Evolutionary conservation across 1,140 invertebrate species (phyloP), one percentile per base, ranked within the genome.

Genomic region (Papilio polyxenes): DNA sequence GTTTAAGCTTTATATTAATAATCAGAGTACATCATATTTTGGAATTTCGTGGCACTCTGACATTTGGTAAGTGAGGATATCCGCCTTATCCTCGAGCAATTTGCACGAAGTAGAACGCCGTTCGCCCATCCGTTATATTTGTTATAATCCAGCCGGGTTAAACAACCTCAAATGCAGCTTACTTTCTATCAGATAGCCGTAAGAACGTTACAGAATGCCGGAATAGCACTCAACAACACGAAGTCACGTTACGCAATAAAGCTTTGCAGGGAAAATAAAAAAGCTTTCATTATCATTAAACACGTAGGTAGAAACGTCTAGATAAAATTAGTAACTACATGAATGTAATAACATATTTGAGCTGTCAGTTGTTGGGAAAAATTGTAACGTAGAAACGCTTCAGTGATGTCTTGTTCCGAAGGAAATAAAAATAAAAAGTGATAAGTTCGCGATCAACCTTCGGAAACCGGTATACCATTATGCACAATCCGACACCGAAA

Each of bases 101-200:
- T 51, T 37, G 75, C 75, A 77, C 75, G 75, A 77, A 77, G 48
- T 77, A 77, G 75, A 77, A 77, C 49, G 75, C 13, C 74, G 20
- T 44, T 49, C 17, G 37, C 31, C 49, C 40, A 80, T 79, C 53
- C 51, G 59, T 69, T 80, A 78, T 83, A 83, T 88, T 90, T 89
- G 85, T 88, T 87, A 85, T 86, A 83, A 88, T 89, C 83, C 84
- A 81, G 86, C 75, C 86, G 69, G 81, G 83, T 83, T 85, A 83
- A 88, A 87, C 85, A 87, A 87, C 84, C 83, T 87, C 83, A 75
- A 82, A 85, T 82, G 87, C 83, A 85, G 83, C 75, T 85, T 87
- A 90, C 92, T 93, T 93, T 93, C 91, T 88, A 93, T 92, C 92
- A 86, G 91, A 93, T 93, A 92, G 86, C 81, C 78, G 49, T 48